Conservation (phyloP, 35 echinoderm and acorn worm species). For the Apostichopus japonicus region DNA sequence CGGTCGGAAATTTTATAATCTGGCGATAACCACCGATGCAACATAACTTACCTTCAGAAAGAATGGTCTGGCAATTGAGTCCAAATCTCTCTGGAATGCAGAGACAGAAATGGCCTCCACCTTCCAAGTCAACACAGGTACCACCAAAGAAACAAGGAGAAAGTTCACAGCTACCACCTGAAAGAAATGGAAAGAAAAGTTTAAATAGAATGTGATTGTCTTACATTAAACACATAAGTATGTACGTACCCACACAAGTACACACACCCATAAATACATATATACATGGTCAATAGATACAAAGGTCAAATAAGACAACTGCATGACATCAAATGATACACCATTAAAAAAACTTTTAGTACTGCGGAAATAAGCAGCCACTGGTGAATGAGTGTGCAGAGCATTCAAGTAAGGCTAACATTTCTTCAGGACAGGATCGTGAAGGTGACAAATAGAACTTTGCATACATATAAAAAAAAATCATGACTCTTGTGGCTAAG, state of each 20-base stretch:
- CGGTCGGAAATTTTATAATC: too few relatives aligned
- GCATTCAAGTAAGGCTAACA: too few relatives aligned
- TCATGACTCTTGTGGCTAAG: too few relatives aligned
- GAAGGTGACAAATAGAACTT: too few relatives aligned
- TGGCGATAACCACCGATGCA: not conserved
- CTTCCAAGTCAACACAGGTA: conserved; percentile 29
- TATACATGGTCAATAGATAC: not conserved
- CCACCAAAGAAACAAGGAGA: conserved; percentile 27
- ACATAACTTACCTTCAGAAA: not conserved
- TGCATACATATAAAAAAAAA: too few relatives aligned
- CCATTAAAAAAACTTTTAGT: too few relatives aligned
- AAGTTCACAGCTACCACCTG: conserved; percentile 18
- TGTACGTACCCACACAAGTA: not conserved
- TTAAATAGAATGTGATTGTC: not conserved
- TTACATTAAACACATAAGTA: too few relatives aligned
- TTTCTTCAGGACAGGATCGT: too few relatives aligned
- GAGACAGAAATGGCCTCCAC: conserved; percentile 6
- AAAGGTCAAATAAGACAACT: too few relatives aligned
- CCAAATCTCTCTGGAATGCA: conserved; percentile 24
- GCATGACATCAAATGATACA: too few relatives aligned
- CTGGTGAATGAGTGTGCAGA: too few relatives aligned
- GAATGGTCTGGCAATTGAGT: not conserved
- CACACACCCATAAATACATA: not conserved
- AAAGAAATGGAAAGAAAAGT: not conserved
- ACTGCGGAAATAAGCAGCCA: too few relatives aligned